Conservation (phyloP, 2,888 invertebrate genomes). For the Cistogaster globosa region DNA sequence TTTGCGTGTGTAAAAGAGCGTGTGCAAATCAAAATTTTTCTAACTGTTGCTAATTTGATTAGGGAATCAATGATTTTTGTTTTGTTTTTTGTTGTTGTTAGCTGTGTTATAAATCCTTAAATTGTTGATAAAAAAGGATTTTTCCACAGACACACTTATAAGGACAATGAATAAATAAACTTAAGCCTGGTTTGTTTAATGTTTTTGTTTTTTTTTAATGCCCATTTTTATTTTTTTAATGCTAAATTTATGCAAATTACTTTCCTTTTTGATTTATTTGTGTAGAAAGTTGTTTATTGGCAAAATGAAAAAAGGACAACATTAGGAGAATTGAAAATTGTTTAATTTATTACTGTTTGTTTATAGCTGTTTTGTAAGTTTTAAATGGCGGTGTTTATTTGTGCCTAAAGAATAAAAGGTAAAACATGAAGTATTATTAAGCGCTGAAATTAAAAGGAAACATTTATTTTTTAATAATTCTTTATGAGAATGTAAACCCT, state of each 20-base stretch:
- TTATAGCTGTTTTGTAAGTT: not conserved
- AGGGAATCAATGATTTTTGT: slow-evolving; percentile 73
- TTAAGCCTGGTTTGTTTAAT: slow-evolving; percentile 2
- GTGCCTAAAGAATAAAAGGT: not conserved
- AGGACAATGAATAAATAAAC: slow-evolving; percentile 45
- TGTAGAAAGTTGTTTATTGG: slow-evolving; percentile 37
- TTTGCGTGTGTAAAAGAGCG: not conserved
- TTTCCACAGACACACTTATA: slow-evolving; percentile 1
- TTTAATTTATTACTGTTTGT: slow-evolving; percentile 42
- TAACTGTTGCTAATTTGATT: slow-evolving; percentile 82
- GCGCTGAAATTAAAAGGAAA: no score
- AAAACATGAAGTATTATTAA: no score
- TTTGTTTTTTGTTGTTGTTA: no score
- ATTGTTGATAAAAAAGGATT: slow-evolving; percentile 30
- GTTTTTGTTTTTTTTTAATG: slow-evolving; percentile 4
- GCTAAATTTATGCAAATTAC: slow-evolving; percentile 66
- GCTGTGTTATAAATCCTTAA: slow-evolving; percentile 6
- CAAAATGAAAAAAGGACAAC: slow-evolving; percentile 16
- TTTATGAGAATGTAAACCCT: no score
- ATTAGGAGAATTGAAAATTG: slow-evolving; percentile 33
- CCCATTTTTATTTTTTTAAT: slow-evolving; percentile 38
- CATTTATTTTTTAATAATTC: no score
- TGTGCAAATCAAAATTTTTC: slow-evolving; percentile 35
- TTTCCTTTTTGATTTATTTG: slow-evolving; percentile 36
- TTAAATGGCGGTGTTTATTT: not conserved